Evolutionary conservation across 2,888 invertebrate species (phyloP), one percentile per base, ranked within the genome.

Genomic region (Heteromurus nitidus): DNA sequence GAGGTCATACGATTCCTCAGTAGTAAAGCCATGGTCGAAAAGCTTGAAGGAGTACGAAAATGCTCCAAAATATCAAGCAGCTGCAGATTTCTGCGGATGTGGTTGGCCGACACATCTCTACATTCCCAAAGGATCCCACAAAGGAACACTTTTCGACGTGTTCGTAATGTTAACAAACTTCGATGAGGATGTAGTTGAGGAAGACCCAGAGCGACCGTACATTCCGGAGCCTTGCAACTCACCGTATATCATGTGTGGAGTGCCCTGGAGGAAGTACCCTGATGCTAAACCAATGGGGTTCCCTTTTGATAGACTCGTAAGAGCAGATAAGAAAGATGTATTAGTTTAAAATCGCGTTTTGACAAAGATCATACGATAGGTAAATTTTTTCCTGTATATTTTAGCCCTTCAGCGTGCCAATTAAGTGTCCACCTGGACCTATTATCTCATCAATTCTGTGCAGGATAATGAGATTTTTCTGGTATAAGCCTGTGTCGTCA

Each of bases 201-300:
- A 82, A n/a, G 18, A 50, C 3, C 65, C 53, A 11, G 31, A 30
- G 1, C 26, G 28, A 20, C n/a, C 47, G 18, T 5, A 58, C 93
- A 94, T 88, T 94, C 95, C 80, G 1, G 80, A 80, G 20, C 58
- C 72, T 1, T 80, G 80, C 60, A 80, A 80, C 22, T 67, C 67
- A 0, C 80, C 95, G 0, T 92, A 92, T 68, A 93, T 93, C 85
- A 95, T 92, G 89, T 96, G 95, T 87, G 95, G 95, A 1, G 90
- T 95, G 18, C 92, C 92, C 67, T 94, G 94, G 89, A 91, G 92
- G 74, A 90, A 92, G 87, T 96, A 95, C 89, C 96, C 96, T 0
- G 96, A 96, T 90, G 91, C 92, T 44, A 92, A 94, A 77, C 89
- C 94, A 3, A 96, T 96, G 96, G 96, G 96, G 55, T 96, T 91